A percentile compares a stretch with the other conserved stretches of the same genome.
Conservation (phyloP, 2,797 vertebrate species). For the Arremon aurantiirostris region DNA sequence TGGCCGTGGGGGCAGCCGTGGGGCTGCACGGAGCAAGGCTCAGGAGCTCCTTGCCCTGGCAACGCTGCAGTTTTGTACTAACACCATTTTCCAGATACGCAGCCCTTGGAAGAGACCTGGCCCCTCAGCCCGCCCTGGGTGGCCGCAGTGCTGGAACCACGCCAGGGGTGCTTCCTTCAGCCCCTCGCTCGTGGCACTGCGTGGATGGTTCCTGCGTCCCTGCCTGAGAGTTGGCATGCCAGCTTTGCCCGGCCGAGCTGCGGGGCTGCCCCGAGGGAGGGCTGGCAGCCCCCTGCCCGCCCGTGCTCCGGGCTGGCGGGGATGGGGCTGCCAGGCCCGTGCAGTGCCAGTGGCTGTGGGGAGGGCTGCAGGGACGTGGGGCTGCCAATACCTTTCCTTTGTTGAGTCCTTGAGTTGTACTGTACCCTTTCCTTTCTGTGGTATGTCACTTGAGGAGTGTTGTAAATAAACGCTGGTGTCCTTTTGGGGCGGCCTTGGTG, state of each 20-base stretch:
- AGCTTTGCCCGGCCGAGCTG: neutral
- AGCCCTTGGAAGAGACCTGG: neutral
- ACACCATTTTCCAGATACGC: neutral
- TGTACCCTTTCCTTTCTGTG: slow-evolving; percentile 27
- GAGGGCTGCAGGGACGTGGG: neutral
- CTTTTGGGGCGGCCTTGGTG: slow-evolving; percentile 55
- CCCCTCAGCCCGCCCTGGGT: neutral
- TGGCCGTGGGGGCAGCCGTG: rapidly evolving
- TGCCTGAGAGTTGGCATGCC: neutral
- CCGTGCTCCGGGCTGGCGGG: neutral
- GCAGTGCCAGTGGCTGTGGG: neutral
- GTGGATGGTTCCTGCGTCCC: neutral
- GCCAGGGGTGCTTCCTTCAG: neutral
- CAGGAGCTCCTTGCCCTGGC: neutral
- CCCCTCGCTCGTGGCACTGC: neutral
- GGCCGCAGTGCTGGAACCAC: rapidly evolving
- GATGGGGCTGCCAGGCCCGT: neutral
- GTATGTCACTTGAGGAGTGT: slow-evolving; percentile 69
- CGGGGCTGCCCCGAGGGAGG: neutral
- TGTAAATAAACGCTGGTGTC: slow-evolving; percentile 73
- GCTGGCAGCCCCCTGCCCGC: neutral
- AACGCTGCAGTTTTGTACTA: neutral
- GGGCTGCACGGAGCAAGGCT: neutral
- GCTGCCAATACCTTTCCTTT: slow-evolving; percentile 37
- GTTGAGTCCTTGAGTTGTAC: slow-evolving; percentile 27